These are phyloP conservation scores for Apostichopus parvimensis DNA, from an alignment of 35 echinoderm and acorn worm species.

Conservation along the genomic window DNA sequence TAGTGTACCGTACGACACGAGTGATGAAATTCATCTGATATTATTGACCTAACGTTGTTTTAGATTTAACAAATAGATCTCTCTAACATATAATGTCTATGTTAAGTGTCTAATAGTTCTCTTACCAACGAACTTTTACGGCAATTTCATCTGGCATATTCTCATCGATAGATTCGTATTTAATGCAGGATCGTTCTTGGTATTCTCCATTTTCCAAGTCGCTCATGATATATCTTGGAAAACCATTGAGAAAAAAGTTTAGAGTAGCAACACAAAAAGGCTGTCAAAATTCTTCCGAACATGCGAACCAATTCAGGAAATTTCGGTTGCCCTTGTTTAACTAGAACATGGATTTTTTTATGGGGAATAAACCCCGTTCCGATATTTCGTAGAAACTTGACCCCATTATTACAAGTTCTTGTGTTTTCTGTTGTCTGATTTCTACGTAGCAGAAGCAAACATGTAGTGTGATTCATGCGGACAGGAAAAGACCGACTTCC, in stretches of 20 bases:
- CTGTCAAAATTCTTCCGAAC: constrained; percentile 20
- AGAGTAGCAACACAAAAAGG: neutral
- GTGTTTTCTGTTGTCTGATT: constrained; percentile 54
- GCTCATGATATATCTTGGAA: constrained; percentile 62
- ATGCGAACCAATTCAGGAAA: constrained; percentile 43
- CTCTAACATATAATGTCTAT: neutral
- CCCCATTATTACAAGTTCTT: constrained; percentile 40
- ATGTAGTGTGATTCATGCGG: constrained; percentile 54
- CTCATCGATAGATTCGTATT: constrained; percentile 31
- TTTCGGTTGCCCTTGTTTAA: constrained; percentile 42
- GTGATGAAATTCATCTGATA: neutral
- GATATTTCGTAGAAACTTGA: constrained; percentile 53
- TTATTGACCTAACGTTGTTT: neutral
- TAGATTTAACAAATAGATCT: neutral
- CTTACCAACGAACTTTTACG: constrained; percentile 53
- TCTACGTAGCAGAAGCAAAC: constrained; percentile 36
- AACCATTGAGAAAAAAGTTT: constrained; percentile 53
- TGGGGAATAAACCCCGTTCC: constrained; percentile 27
- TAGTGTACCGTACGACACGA: neutral
- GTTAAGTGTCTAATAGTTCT: neutral
- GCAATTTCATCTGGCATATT: constrained; percentile 52
- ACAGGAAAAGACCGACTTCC: constrained; percentile 57
- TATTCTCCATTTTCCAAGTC: constrained; percentile 58
- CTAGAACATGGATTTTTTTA: constrained; percentile 24
- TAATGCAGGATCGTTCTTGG: constrained; percentile 36